Conservation (phyloP, 2,888 invertebrate species). For the Heliothis peltigera region DNA sequence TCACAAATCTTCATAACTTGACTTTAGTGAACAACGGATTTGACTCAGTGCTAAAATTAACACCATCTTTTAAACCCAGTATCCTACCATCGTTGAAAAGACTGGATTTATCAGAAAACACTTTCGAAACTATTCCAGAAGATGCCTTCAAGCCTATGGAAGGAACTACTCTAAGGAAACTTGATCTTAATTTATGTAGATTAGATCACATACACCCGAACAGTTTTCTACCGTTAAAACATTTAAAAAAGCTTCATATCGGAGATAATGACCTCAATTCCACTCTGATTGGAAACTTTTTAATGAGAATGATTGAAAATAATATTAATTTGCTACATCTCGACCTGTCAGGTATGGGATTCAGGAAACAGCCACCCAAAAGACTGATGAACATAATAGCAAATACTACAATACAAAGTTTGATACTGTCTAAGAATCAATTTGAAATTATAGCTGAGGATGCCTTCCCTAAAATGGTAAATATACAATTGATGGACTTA, state of each 20-base stretch:
- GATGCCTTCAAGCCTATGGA: constrained; percentile 85
- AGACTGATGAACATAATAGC: constrained; percentile 86
- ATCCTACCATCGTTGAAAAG: constrained; percentile 83
- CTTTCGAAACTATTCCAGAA: constrained; percentile 80
- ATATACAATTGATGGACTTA: constrained; percentile 89
- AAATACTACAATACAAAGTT: constrained; percentile 82
- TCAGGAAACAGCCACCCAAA: constrained; percentile 86
- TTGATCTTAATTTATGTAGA: constrained; percentile 88
- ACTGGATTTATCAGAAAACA: constrained; percentile 89
- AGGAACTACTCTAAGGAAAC: constrained; percentile 79
- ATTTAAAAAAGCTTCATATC: constrained; percentile 83
- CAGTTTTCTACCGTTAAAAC: constrained; percentile 83
- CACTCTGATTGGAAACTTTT: constrained; percentile 79
- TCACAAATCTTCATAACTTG: constrained; percentile 84
- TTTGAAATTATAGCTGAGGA: constrained; percentile 87
- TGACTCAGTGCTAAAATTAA: constrained; percentile 79
- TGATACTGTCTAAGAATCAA: constrained; percentile 88
- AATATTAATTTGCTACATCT: constrained; percentile 83
- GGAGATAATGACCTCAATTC: constrained; percentile 89
- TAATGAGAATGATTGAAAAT: constrained; percentile 74
- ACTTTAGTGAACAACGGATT: constrained; percentile 90
- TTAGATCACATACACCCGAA: constrained; percentile 87
- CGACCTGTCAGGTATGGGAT: constrained; percentile 88
- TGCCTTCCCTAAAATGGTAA: constrained; percentile 89
- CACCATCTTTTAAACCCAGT: constrained; percentile 79